Evolutionary conservation across 2,797 vertebrate species (phyloP), one percentile per base, ranked within the genome.

Genomic region (Picus viridis): DNA sequence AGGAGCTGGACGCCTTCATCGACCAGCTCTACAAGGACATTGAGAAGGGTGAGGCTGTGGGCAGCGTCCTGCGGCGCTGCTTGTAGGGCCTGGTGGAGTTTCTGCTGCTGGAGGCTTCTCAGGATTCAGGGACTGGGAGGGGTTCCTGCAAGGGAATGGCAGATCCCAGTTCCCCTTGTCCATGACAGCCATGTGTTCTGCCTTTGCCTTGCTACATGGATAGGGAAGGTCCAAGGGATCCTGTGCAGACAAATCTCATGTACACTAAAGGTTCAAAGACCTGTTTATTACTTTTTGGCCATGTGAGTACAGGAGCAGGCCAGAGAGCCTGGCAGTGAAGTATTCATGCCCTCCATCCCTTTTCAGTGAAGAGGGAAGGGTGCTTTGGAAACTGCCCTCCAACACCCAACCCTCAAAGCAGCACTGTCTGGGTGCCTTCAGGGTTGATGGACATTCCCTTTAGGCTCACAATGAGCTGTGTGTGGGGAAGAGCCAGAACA

Each of bases 1-100:
- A 99, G 97, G 98, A 99, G 91, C 97, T 99, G 96, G 99, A 99
- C 1, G 96, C 98, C 69, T 99, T 99, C 97, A 99, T 99, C 1
- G 99, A 99, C 97, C 99, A 99, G 97, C 97, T 99, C 39, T 99
- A 99, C 98, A 99, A 99, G 97, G 99, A 99, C 98, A 99, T 99
- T 0, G 99, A 99, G 96, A 99, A 98, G 98, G 99, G 99, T 99
- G 93, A 97, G 94, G 57, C 30, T 47, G 18, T 9, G 62, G 71
- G 65, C 27, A 17, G 57, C 1, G 0, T 20, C 26, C 16, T 4
- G n/a, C 13, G 17, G 64, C 10, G 51, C 24, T 2, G 2, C 24
- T 24, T 23, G 14, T 20, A 19, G 57, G 41, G 45, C 29, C 8
- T 26, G 39, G 20, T 30, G 10, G 51, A 41, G 29, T 45, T 45